phyloP scores from a whole-genome alignment of 1,140 invertebrate genomes.

The Pachyrhynchus sulphureomaculatus region DNA sequence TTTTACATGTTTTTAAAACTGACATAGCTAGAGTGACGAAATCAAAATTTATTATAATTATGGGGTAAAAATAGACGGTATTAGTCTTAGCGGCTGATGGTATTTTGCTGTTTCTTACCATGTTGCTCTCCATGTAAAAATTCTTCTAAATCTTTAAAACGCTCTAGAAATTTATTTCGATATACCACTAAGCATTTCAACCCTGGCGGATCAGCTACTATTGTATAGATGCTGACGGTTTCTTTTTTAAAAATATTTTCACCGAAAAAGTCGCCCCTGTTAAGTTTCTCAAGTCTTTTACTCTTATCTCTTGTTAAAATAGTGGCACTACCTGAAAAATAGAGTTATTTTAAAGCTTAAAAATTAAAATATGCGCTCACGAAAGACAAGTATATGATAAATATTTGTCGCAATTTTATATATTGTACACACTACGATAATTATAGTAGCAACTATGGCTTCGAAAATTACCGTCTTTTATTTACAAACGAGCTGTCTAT shows the following conservation, averaged over 20 bases:
- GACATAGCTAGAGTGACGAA: too few relatives aligned
- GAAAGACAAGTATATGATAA: too few relatives aligned
- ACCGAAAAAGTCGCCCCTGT: slow-evolving; percentile 74
- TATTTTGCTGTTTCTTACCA: too few relatives aligned
- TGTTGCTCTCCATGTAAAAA: slow-evolving; percentile 20
- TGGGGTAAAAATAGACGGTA: neutral
- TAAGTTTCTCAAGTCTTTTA: slow-evolving; percentile 60
- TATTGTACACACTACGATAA: too few relatives aligned
- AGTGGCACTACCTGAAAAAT: slow-evolving; percentile 15
- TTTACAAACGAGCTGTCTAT: too few relatives aligned
- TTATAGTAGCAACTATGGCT: too few relatives aligned
- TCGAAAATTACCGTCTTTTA: too few relatives aligned
- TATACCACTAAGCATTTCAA: slow-evolving; percentile 90
- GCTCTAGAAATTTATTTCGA: slow-evolving; percentile 59
- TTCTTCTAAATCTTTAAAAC: slow-evolving; percentile 48
- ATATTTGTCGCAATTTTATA: too few relatives aligned
- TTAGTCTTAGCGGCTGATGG: too few relatives aligned
- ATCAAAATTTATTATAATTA: too few relatives aligned
- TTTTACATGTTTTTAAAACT: too few relatives aligned
- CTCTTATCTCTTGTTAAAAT: slow-evolving; percentile 26
- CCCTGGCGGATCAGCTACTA: slow-evolving; percentile 80
- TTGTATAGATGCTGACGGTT: slow-evolving; percentile 82
- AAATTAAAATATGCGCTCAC: neutral
- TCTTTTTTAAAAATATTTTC: slow-evolving; percentile 78
- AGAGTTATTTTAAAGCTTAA: too few relatives aligned